Percentiles rank a stretch among this genome's conserved stretches.
These are phyloP conservation scores for Temnothorax rugatulus DNA, from an alignment of 2,888 invertebrate genomes.

Conservation along the genomic window DNA sequence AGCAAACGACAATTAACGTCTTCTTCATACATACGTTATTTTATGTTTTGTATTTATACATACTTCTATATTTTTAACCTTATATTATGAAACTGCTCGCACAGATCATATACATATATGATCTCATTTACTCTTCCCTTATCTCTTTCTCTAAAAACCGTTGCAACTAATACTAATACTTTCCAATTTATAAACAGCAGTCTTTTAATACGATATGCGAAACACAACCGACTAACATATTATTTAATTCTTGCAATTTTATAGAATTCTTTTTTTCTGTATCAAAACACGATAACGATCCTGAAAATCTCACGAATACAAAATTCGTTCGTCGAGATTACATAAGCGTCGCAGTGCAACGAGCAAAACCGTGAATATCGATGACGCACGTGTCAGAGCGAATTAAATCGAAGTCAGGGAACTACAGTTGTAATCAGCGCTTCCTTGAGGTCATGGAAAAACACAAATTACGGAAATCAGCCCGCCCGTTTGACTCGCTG, in stretches of 20 bases:
- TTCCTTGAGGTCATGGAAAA: conserved; percentile 42
- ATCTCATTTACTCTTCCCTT: too few species aligned
- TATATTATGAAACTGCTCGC: neutral
- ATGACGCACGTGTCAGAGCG: conserved; percentile 15
- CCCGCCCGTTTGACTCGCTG: conserved; percentile 33
- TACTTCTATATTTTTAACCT: neutral
- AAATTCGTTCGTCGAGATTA: neutral
- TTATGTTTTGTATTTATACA: neutral
- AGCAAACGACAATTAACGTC: neutral
- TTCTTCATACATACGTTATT: neutral
- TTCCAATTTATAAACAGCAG: neutral
- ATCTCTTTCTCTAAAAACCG: neutral
- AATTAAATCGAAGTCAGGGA: conserved; percentile 9
- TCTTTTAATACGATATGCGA: neutral
- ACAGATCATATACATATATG: neutral
- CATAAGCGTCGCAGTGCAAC: neutral
- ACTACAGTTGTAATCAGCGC: neutral
- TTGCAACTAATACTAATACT: neutral
- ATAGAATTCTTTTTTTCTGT: neutral
- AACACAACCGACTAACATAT: neutral
- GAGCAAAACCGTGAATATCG: neutral
- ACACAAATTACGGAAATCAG: conserved; percentile 45
- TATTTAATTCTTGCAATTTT: neutral
- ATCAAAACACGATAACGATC: neutral
- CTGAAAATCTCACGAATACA: neutral